Evolutionary conservation across 2,797 vertebrate genomes (phyloP), one percentile per base, ranked within the genome.

Genomic region (Cygnus olor): DNA sequence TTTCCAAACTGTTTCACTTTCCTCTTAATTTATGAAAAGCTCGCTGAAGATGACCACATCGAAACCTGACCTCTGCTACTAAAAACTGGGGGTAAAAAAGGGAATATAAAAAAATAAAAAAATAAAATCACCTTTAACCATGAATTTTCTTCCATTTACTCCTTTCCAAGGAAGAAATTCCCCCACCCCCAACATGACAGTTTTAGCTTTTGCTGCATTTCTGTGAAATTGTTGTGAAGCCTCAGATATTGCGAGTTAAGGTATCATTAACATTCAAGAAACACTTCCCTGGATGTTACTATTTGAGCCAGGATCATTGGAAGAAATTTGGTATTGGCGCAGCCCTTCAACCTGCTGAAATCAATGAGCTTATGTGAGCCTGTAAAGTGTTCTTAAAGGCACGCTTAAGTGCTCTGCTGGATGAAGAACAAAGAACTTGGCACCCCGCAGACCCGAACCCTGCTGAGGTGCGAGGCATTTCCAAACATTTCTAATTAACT

Each of bases 381-480:
- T 44, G 69, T 2, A 13, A 14, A 80, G 92, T 11, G 76, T 65
- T 88, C 86, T 79, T 6, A 61, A 76, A 90, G 94, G 44, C 88
- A 60, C 3, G 42, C 85, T 87, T 53, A 51, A 95, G 93, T 20
- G 93, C 94, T 92, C 2, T 58, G 95, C 89, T 91, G 86, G 76
- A 86, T 13, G 18, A 20, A 80, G 92, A 95, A 93, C 94, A 92
- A 83, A 94, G 92, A 30, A 32, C 84, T 51, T 85, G 94, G 95
- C 90, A 92, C 81, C 80, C 88, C 1, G 16, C 57, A 7, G 94
- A 6, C 94, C 84, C 45, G 92, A 93, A 40, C 86, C 93, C 93
- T 21, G 92, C 92, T 80, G 92, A 80, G 89, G 87, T 93, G 93
- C 16, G 14, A 71, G 85, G 81, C 69, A 1, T 30, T 86, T 89